Evolutionary conservation across 2,797 vertebrate species (phyloP).

Genomic region (Acrossocheilus wenchowensis): DNA sequence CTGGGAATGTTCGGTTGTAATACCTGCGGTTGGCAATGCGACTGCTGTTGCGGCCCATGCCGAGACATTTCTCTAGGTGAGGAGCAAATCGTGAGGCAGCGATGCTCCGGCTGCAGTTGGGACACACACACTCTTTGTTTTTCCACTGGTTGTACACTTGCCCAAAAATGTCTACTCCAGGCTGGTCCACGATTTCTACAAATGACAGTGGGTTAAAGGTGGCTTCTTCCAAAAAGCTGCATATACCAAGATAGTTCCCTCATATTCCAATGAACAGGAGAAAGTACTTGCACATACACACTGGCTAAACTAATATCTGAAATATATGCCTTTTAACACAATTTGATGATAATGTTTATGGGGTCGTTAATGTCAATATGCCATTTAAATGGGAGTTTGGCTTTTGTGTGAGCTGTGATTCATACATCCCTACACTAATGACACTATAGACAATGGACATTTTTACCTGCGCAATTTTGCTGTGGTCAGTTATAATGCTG

Average conservation of each 20-base stretch:
- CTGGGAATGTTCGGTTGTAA: neutral
- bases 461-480: neutral
- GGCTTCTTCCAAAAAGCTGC: neutral
- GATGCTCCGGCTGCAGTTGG: constrained; percentile 95
- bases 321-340: neutral
- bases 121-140: constrained; percentile 98
- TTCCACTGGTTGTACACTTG: constrained; percentile 99
- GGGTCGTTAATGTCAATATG: neutral
- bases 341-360: neutral
- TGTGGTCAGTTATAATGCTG: neutral
- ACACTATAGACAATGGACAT: neutral
- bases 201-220: neutral
- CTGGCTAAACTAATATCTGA: no score
- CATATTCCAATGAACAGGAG: neutral
- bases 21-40: constrained; percentile 96
- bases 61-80: constrained; percentile 96
- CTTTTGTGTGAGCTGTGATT: neutral
- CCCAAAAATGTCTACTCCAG: constrained; percentile 96
- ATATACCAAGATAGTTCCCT: neutral
- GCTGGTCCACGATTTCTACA: constrained; percentile 96
- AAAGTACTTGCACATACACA: neutral
- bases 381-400: neutral
- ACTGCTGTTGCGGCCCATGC: constrained; percentile 98
- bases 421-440: neutral
- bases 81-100: constrained; percentile 96